phyloP scores from a whole-genome alignment of 2,888 invertebrate species.

The Amphipyra berbera region DNA sequence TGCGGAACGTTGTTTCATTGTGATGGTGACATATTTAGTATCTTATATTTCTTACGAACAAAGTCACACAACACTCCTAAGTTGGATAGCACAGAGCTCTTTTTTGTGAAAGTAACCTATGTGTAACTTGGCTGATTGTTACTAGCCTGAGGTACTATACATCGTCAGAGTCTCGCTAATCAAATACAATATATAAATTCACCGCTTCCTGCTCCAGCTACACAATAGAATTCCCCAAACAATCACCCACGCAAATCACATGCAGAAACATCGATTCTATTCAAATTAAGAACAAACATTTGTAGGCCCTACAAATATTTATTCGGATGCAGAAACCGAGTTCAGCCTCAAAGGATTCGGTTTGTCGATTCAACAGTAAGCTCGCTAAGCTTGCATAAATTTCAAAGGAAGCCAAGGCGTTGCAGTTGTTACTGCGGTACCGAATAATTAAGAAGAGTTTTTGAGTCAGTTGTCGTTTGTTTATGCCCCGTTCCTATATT shows the following conservation, averaged over 20 bases:
- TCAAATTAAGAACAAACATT: slow-evolving; percentile 39
- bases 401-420: slow-evolving; percentile 25
- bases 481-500: background rate
- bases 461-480: slow-evolving; percentile 1
- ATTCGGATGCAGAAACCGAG: slow-evolving; percentile 16
- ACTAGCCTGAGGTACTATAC: too few relatives aligned
- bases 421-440: slow-evolving; percentile 6
- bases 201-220: background rate
- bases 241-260: slow-evolving; percentile 5
- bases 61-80: too few relatives aligned
- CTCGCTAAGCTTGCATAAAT: slow-evolving; percentile 45
- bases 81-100: too few relatives aligned
- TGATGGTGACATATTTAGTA: too few relatives aligned
- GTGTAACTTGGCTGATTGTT: too few relatives aligned
- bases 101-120: too few relatives aligned
- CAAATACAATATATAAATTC: background rate
- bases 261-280: slow-evolving; percentile 14
- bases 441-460: slow-evolving; percentile 38
- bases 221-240: slow-evolving; percentile 5
- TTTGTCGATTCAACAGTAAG: slow-evolving; percentile 44
- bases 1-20: too few relatives aligned
- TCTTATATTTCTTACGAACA: too few relatives aligned
- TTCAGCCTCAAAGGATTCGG: slow-evolving; percentile 36
- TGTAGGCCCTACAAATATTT: slow-evolving; percentile 28
- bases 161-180: background rate